Evolutionary conservation across 2,888 invertebrate species (phyloP).

Genomic region (Himalopsyche tibetana): DNA sequence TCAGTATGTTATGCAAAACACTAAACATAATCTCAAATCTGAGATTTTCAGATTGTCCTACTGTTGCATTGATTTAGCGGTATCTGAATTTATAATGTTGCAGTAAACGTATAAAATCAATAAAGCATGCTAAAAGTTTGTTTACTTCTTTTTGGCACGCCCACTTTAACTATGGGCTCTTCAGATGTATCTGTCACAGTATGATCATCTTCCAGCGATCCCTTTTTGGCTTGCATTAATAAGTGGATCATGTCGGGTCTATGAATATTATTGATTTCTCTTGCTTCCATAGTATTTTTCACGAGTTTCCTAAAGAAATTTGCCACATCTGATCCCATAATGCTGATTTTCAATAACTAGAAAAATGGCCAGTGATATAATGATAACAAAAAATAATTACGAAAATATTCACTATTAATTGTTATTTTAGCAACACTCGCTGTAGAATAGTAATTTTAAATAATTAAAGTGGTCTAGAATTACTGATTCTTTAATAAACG

Average conservation of each 20-base stretch:
- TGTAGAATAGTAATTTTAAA: too few relatives aligned
- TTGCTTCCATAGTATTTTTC: constrained; percentile 44
- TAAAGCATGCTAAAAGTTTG: background rate
- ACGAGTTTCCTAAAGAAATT: constrained; percentile 55
- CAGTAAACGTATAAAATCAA: too few relatives aligned
- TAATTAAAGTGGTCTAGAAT: too few relatives aligned
- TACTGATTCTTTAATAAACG: background rate
- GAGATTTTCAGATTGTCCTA: too few relatives aligned
- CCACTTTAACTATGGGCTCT: constrained; percentile 51
- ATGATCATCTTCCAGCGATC: constrained; percentile 46
- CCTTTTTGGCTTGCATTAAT: constrained; percentile 57
- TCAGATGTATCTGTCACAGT: constrained; percentile 65
- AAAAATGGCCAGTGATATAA: background rate
- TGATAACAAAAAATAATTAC: background rate
- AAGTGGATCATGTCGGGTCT: constrained; percentile 58
- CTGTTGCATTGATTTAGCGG: too few relatives aligned
- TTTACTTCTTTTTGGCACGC: constrained; percentile 16
- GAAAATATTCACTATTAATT: too few relatives aligned
- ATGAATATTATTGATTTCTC: constrained; percentile 47
- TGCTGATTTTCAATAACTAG: background rate
- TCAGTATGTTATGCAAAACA: too few relatives aligned
- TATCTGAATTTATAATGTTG: too few relatives aligned
- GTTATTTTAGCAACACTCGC: too few relatives aligned
- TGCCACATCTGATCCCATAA: constrained; percentile 52
- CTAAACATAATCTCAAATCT: too few relatives aligned